Conservation (phyloP, 2,888 invertebrate species). For the Conus canariensis region DNA sequence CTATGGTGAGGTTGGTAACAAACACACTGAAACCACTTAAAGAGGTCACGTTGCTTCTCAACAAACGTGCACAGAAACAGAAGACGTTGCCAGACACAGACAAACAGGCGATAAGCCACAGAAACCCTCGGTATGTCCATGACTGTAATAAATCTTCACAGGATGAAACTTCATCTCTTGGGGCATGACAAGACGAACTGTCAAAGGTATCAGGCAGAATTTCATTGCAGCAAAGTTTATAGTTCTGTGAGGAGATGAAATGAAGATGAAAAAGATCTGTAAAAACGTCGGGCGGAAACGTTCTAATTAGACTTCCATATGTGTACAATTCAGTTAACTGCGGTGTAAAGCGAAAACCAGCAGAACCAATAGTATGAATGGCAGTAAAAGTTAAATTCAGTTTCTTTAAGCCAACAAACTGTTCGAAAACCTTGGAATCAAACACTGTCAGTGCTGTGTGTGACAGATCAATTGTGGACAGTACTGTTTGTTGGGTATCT, state of each 20-base stretch:
- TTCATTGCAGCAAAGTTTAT: not conserved
- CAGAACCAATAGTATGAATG: not conserved
- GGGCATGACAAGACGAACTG: not conserved
- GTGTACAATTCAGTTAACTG: not conserved
- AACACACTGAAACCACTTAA: not conserved
- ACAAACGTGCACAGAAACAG: not conserved
- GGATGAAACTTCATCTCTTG: not conserved
- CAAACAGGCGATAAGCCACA: not conserved
- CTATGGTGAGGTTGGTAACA: not conserved
- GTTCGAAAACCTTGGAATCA: not conserved
- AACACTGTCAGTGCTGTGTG: not conserved
- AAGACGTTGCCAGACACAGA: not conserved
- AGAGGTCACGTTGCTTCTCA: not conserved
- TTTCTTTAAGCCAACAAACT: not conserved
- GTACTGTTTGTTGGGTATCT: not conserved
- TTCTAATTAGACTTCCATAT: not conserved
- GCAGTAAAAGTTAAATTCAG: not conserved
- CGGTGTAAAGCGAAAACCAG: not conserved
- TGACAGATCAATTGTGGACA: not conserved
- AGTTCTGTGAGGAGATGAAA: not conserved
- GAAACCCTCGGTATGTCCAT: not conserved
- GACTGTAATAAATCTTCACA: slow-evolving; percentile 13
- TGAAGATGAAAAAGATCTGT: not conserved
- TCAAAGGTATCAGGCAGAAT: not conserved
- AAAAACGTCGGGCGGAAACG: not conserved